These are phyloP conservation scores for Metridium senile DNA, from an alignment of 92 coral and sea anemone genomes.

Conservation along the genomic window DNA sequence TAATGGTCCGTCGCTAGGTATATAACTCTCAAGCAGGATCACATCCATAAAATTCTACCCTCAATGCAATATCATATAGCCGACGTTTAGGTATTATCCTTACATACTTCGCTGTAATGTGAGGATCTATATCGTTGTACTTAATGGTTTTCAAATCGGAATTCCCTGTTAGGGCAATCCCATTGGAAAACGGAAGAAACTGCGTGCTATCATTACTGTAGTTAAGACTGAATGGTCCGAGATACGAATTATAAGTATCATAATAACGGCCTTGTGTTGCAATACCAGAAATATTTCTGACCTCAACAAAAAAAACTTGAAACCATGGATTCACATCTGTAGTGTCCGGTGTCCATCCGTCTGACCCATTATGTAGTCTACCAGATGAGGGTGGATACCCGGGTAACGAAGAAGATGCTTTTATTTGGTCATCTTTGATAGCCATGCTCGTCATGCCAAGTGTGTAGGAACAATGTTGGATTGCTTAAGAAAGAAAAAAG, in stretches of 20 bases:
- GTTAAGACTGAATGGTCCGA: neutral
- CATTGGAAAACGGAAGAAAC: no score
- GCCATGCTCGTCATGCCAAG: neutral
- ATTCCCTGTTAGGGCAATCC: neutral
- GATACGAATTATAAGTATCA: neutral
- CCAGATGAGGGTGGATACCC: neutral
- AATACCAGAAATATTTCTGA: neutral
- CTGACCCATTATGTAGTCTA: neutral
- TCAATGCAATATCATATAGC: neutral
- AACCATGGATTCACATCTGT: neutral
- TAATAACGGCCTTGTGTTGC: neutral
- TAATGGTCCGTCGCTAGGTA: no score
- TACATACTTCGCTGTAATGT: neutral
- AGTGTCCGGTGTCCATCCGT: neutral
- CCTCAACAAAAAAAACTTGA: neutral
- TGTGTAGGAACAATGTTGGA: neutral
- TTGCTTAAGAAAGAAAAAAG: neutral
- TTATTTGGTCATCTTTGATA: neutral
- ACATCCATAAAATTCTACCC: neutral
- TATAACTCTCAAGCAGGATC: no score
- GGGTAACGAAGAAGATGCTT: neutral
- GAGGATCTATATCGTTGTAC: neutral
- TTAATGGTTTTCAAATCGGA: neutral
- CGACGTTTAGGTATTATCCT: neutral
- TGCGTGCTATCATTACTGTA: neutral